phyloP scores from a whole-genome alignment of 2,797 vertebrate genomes.

The Anguilla obscura region DNA sequence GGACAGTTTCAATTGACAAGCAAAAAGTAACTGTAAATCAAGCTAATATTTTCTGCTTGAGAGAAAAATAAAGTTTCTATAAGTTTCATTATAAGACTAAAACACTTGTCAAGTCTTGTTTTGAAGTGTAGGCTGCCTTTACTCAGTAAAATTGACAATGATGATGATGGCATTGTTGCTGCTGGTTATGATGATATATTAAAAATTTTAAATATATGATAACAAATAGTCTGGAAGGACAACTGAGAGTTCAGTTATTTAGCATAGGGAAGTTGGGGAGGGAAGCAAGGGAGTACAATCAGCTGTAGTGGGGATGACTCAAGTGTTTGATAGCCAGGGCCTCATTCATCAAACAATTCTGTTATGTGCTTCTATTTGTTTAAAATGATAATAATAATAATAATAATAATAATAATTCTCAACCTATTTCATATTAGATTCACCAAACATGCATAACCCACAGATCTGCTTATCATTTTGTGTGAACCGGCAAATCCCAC shows the following conservation, averaged over 20 bases:
- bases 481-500: not conserved
- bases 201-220: not conserved
- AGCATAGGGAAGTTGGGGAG: not conserved
- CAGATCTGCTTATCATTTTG: not conserved
- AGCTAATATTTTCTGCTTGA: too few species aligned
- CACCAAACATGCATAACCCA: not conserved
- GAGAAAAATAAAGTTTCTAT: too few species aligned
- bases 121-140: not conserved
- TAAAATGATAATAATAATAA: not conserved
- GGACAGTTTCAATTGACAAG: too few species aligned
- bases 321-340: not conserved
- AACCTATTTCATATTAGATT: not conserved
- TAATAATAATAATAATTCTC: not conserved
- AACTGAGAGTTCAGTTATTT: not conserved
- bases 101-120: too few species aligned
- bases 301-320: not conserved
- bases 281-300: not conserved
- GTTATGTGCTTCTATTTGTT: not conserved
- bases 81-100: too few species aligned
- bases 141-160: not conserved
- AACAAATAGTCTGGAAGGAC: not conserved
- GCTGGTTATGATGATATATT: not conserved
- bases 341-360: not conserved
- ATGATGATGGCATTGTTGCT: not conserved
- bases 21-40: too few species aligned